A percentile compares a stretch with the other conserved stretches of the same genome.
Evolutionary conservation across 2,113 vertebrate species (phyloP).

Genomic region (Sialia sialis): DNA sequence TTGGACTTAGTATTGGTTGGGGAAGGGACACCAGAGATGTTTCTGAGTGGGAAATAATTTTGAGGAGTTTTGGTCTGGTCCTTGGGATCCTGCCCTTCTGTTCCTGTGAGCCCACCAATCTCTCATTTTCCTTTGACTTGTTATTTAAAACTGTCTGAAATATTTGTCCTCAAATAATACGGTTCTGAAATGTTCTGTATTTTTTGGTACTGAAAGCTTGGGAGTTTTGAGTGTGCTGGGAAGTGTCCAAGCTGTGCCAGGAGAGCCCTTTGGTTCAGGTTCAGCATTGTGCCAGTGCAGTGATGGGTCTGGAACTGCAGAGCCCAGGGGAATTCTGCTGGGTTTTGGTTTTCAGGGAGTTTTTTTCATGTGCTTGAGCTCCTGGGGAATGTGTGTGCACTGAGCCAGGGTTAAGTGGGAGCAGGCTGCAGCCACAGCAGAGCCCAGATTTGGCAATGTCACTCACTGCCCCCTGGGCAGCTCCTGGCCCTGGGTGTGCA

Average conservation of each 20-base stretch:
- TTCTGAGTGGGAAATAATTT: neutral
- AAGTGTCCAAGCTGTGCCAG: neutral
- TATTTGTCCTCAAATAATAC: neutral
- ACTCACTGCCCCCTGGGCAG: neutral
- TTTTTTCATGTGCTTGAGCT: neutral
- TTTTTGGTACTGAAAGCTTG: neutral
- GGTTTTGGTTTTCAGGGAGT: neutral
- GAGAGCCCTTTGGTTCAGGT: neutral
- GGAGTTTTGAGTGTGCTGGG: neutral
- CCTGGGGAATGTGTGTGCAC: neutral
- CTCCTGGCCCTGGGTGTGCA: neutral
- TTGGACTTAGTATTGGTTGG: neutral
- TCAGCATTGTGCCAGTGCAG: neutral
- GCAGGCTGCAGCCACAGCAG: fast-evolving
- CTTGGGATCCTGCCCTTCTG: neutral
- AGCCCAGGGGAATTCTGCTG: neutral
- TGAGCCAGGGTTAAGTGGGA: neutral
- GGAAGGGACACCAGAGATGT: neutral
- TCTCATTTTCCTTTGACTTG: neutral
- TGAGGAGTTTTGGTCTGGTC: neutral
- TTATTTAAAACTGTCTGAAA: constrained; percentile 39
- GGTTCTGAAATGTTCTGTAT: neutral
- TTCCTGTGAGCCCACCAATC: neutral
- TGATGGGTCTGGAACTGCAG: neutral
- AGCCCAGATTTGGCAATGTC: fast-evolving